Evolutionary conservation across 2,113 vertebrate species (phyloP).

Genomic region (Saimiri boliviensis): DNA sequence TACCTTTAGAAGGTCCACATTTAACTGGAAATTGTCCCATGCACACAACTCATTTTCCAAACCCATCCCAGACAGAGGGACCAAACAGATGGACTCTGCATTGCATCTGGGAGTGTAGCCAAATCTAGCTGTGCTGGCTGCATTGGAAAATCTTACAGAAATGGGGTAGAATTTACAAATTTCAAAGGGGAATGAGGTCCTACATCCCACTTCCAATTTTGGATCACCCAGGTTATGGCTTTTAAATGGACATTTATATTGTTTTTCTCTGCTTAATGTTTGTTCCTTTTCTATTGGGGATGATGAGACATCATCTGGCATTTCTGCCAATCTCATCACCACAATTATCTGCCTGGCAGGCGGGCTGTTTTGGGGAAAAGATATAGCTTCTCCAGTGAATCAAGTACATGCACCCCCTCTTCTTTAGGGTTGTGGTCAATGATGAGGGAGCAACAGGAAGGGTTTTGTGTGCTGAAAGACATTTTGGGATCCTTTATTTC

Average conservation of each 20-base stretch:
- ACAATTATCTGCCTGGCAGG: conserved; percentile 78
- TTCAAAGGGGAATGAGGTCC: neutral
- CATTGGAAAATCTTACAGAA: neutral
- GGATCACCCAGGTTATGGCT: neutral
- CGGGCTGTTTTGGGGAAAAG: conserved; percentile 41
- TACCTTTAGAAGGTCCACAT: conserved; percentile 37
- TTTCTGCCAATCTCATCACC: conserved; percentile 73
- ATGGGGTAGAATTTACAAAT: neutral
- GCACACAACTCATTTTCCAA: neutral
- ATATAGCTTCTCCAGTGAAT: conserved; percentile 35
- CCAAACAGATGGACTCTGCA: conserved; percentile 62
- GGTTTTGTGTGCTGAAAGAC: neutral
- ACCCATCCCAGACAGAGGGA: neutral
- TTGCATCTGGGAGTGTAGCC: conserved; percentile 40
- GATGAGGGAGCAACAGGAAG: neutral
- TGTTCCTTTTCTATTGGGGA: conserved; percentile 67
- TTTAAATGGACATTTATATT: conserved; percentile 69
- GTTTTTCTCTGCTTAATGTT: conserved; percentile 53
- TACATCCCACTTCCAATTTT: neutral
- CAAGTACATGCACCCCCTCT: neutral
- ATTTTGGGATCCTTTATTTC: neutral
- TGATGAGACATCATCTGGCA: conserved; percentile 69
- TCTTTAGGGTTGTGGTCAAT: conserved; percentile 22
- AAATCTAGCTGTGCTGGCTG: conserved; percentile 6
- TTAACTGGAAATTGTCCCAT: neutral